Conservation (phyloP, 2,113 vertebrate species). For the Ophthalmolycus amberensis region DNA sequence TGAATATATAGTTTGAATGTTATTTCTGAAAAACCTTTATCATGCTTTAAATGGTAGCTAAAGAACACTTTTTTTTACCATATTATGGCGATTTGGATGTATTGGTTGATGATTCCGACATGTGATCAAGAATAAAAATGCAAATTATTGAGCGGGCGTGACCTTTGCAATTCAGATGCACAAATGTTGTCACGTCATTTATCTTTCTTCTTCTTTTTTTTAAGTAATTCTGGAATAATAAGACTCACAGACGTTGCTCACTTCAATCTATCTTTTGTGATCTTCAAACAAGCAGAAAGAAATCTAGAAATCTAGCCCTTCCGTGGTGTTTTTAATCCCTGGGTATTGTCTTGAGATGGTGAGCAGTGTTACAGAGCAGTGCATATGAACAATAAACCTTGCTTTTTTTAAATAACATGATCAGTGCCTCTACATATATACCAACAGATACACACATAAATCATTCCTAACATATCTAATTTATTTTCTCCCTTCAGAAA, state of each 20-base stretch:
- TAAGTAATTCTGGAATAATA: too few species aligned
- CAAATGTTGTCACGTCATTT: too few species aligned
- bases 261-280: background rate
- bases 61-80: background rate
- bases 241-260: too few species aligned
- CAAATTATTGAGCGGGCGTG: too few species aligned
- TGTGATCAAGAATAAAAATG: background rate
- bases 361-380: background rate
- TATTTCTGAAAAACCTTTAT: background rate
- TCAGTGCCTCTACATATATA: background rate
- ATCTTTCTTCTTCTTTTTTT: too few species aligned
- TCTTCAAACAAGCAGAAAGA: background rate
- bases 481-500: conserved; percentile 62
- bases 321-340: background rate
- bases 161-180: too few species aligned
- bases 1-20: background rate
- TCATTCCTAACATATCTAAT: background rate
- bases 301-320: background rate
- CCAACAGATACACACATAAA: background rate
- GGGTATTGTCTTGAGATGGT: background rate
- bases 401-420: background rate
- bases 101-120: background rate
- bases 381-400: background rate
- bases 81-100: background rate
- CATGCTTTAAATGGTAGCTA: background rate